Base-by-base conservation (phyloP, 1,140 invertebrate genomes). In the Ridgeia piscesae region DNA sequence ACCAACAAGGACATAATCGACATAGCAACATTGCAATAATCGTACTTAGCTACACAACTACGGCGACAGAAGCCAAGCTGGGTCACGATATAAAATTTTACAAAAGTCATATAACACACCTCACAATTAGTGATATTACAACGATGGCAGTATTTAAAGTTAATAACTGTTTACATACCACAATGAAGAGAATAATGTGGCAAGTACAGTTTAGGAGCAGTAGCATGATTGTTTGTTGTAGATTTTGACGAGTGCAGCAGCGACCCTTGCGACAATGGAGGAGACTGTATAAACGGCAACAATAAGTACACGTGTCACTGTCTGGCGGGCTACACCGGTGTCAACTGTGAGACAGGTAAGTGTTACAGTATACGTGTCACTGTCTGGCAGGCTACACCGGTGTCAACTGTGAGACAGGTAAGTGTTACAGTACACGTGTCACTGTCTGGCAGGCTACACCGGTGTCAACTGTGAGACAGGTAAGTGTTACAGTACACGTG, bases 311-410 rank as follows among this genome's bases (percentile, higher is more conserved):
- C 48, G 17, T 92, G 92, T 31, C 35, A 0, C 35, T 92, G 92
- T 58, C 31, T 50, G 58, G 31, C 1, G 48, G 92, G 92, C 6
- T 96, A 94, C 92, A 94, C 48, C 33, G 35, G 91, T 90, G 35
- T 34, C 35, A 90, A 94, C n/a, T 96, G 96, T 93, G 93, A 94
- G 89, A 93, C 94, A 88, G 91, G 94, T 95, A 94, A 92, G 93
- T 93, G 58, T 77, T 77, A 77, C 58, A 90, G 1, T 90, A 90
- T 21, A 21, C 17, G n/a, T 34, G 33, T 90, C 34, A 90, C 0
- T 34, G 34, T 90, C 34, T 31, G 17, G 11, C 35, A 31, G 89
- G 35, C n/a, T 31, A 17, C 14, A 77, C 58, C 4, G 58, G 58
- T 27, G 27, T 77, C 58, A 77, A 77, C 58, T 77, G 58, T 77